Percentiles rank a stretch among this genome's conserved stretches.
Evolutionary conservation across 53 echinoderm and acorn worm species (phyloP).

Genomic region (Apostichopus leukothele): DNA sequence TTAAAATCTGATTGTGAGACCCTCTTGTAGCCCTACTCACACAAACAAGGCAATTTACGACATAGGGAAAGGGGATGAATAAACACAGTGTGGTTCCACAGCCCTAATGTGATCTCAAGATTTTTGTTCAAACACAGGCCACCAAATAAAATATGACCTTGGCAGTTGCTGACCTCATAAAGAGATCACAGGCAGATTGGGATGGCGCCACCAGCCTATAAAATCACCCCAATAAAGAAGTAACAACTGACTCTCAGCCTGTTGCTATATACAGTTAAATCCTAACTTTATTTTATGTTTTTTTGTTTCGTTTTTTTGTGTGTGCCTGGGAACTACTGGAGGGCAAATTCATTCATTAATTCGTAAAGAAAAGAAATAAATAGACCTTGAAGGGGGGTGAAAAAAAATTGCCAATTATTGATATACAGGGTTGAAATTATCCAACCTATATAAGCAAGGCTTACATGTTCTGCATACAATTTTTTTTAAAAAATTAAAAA

Average conservation of each 20-base stretch:
- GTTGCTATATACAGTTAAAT: conserved; percentile 1
- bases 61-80: not conserved
- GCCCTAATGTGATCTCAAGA: conserved; percentile 30
- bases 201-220: conserved; percentile 30
- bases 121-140: conserved; percentile 28
- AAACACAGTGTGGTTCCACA: conserved; percentile 13
- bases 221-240: not conserved
- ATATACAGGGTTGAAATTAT: too few species aligned
- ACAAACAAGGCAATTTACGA: conserved; percentile 36
- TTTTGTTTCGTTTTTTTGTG: too few species aligned
- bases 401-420: too few species aligned
- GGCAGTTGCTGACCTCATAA: conserved; percentile 32
- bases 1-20: conserved; percentile 9
- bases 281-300: not conserved
- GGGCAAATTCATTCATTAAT: conserved; percentile 16
- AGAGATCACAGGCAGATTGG: conserved; percentile 20
- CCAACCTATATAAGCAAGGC: too few species aligned
- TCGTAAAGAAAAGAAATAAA: too few species aligned
- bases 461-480: too few species aligned
- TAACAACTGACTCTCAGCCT: conserved; percentile 19
- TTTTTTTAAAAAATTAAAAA: too few species aligned
- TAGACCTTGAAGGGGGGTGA: too few species aligned
- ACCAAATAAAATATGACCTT: conserved; percentile 42
- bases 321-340: not conserved
- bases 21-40: not conserved